Percentiles rank a stretch among this genome's conserved stretches.
Evolutionary conservation across 2,797 vertebrate genomes (phyloP).

Genomic region (Pyrocephalus nanus): DNA sequence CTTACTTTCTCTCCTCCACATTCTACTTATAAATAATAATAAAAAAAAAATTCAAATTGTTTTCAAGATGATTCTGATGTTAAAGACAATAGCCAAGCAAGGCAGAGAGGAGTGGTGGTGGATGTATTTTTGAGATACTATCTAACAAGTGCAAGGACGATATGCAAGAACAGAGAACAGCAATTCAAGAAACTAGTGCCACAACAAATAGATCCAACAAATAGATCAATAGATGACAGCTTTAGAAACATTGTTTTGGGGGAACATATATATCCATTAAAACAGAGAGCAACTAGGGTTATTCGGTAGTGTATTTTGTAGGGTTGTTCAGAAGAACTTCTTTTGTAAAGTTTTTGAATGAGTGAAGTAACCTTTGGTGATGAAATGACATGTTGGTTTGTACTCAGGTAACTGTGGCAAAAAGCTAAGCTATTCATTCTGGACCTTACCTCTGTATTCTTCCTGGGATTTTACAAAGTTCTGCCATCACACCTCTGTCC

Average conservation of each 20-base stretch:
- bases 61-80: background rate
- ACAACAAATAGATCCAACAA: background rate
- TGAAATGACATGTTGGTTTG: background rate
- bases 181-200: background rate
- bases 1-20: background rate
- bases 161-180: background rate
- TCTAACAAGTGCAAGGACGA: background rate
- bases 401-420: background rate
- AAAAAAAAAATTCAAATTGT: background rate
- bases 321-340: background rate
- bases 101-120: background rate
- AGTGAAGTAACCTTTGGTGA: background rate
- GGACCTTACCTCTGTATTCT: background rate
- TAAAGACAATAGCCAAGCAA: background rate
- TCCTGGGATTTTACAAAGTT: background rate
- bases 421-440: background rate
- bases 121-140: background rate
- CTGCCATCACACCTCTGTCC: background rate
- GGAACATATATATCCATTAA: background rate
- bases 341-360: background rate
- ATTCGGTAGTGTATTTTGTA: background rate
- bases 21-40: background rate
- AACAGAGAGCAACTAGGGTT: background rate
- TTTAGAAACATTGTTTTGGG: background rate
- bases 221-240: background rate